phyloP scores from a whole-genome alignment of 2,797 vertebrate genomes.

The Gallinago nigripennis region DNA sequence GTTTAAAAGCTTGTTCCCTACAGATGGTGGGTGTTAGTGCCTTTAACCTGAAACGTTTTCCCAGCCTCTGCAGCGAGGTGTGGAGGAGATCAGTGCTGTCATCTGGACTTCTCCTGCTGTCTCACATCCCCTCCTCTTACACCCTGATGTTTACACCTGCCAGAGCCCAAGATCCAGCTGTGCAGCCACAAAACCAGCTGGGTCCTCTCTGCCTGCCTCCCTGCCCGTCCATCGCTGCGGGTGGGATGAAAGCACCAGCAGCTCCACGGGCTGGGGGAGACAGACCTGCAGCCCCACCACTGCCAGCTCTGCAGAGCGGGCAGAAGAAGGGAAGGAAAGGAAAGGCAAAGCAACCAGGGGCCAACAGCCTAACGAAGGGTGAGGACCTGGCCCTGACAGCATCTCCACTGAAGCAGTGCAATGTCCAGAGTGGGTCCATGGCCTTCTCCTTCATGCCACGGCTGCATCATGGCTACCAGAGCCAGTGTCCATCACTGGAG shows the following conservation, averaged over 20 bases:
- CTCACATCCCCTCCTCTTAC: background rate
- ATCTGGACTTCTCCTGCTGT: background rate
- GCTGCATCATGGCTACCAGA: background rate
- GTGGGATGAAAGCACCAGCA: background rate
- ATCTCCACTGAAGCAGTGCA: background rate
- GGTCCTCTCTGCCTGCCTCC: background rate
- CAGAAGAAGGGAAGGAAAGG: too few species aligned
- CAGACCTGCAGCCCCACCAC: background rate
- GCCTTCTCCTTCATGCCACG: rapidly evolving
- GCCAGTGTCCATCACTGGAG: background rate
- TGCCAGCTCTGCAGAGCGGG: rapidly evolving
- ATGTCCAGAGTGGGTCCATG: rapidly evolving
- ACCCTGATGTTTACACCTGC: background rate
- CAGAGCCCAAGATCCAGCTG: background rate
- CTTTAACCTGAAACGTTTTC: background rate
- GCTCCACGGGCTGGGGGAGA: background rate
- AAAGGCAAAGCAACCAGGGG: background rate
- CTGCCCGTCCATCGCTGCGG: rapidly evolving
- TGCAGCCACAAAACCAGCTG: background rate
- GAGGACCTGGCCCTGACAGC: background rate
- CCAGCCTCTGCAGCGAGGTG: background rate
- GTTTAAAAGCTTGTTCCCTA: background rate
- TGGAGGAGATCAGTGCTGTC: background rate
- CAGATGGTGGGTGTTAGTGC: background rate
- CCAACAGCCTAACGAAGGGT: background rate